These are phyloP conservation scores for Enteromius mattozi DNA, from an alignment of 2,797 vertebrate genomes.

Conservation along the genomic window DNA sequence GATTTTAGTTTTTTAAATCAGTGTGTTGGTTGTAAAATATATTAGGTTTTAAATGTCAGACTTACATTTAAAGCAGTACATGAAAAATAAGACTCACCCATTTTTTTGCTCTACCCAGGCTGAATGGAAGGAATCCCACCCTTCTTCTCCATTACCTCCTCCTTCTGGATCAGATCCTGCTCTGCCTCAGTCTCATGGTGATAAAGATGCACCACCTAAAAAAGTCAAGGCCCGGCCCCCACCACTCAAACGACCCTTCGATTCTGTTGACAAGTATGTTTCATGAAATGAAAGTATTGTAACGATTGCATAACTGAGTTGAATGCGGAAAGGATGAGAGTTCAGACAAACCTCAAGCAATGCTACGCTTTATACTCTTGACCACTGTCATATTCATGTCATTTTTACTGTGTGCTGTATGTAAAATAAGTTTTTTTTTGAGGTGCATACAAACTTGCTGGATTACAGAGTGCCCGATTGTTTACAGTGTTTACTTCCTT, in stretches of 20 bases:
- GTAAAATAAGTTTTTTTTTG: neutral
- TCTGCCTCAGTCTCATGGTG: constrained; percentile 72
- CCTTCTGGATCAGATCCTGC: constrained; percentile 72
- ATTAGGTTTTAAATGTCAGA: neutral
- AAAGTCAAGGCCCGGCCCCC: constrained; percentile 92
- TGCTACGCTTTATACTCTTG: neutral
- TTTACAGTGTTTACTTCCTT: too few species aligned
- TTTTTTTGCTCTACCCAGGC: constrained; percentile 67
- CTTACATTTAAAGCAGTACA: neutral
- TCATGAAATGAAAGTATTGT: neutral
- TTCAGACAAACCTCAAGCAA: neutral
- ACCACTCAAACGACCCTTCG: constrained; percentile 92
- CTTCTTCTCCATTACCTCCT: constrained; percentile 75
- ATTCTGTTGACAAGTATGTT: constrained; percentile 95
- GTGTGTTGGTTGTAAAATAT: neutral
- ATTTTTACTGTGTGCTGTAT: too few species aligned
- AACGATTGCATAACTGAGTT: neutral
- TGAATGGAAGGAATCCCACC: constrained; percentile 81
- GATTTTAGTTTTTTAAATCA: neutral
- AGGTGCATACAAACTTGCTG: neutral
- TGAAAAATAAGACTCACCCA: neutral
- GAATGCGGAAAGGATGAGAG: neutral
- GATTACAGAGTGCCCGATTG: too few species aligned
- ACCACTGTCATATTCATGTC: too few species aligned
- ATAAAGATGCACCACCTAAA: constrained; percentile 84